phyloP scores from a whole-genome alignment of 35 echinoderm and acorn worm genomes.

The Ophioderma brevispina region DNA sequence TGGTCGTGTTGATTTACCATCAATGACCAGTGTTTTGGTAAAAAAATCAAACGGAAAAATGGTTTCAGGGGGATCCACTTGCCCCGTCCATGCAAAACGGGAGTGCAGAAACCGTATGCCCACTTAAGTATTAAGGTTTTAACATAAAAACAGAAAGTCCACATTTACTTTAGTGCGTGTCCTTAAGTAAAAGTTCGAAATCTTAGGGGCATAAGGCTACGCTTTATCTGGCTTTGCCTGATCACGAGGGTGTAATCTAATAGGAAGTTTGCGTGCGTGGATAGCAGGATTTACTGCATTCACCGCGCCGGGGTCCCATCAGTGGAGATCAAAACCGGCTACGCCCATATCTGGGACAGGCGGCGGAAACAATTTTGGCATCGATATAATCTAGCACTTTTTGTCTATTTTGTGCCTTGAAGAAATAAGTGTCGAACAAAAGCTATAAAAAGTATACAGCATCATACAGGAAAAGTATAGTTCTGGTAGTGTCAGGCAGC shows the following conservation, averaged over 20 bases:
- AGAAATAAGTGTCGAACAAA: not conserved
- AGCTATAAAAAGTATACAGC: not conserved
- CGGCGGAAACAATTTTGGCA: not conserved
- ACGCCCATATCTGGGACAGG: not conserved
- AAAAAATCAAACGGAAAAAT: no score
- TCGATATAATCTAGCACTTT: not conserved
- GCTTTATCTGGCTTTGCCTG: constrained; percentile 24
- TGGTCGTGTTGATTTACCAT: no score
- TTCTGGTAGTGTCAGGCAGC: not conserved
- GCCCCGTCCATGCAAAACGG: no score
- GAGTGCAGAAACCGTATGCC: no score
- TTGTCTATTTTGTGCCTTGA: no score
- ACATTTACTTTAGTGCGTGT: not conserved
- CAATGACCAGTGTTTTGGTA: no score
- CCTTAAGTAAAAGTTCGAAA: not conserved
- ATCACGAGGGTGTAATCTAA: constrained; percentile 27
- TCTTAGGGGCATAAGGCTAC: not conserved
- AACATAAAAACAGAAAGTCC: no score
- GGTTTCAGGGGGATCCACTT: no score
- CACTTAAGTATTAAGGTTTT: no score
- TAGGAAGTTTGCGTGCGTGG: constrained; percentile 48
- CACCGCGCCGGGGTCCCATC: not conserved
- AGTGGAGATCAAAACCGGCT: not conserved
- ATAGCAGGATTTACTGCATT: not conserved
- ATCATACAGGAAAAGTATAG: not conserved